These are phyloP conservation scores for Heterotilapia buettikoferi DNA, from an alignment of 2,113 vertebrate genomes.

Conservation along the genomic window DNA sequence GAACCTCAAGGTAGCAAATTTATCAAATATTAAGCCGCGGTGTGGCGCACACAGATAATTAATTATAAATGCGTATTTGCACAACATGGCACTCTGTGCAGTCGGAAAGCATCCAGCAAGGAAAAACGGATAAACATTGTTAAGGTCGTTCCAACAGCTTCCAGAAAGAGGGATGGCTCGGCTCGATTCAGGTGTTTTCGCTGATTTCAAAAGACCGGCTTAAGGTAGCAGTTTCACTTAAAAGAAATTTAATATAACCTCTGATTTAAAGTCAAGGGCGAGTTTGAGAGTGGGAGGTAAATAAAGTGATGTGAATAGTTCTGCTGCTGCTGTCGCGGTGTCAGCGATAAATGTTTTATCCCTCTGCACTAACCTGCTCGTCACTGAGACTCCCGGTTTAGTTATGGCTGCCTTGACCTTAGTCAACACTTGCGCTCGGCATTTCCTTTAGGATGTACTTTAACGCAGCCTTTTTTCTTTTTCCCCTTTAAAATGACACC, in stretches of 20 bases:
- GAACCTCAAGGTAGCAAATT: not conserved
- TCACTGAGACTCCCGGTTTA: not conserved
- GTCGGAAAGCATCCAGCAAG: not conserved
- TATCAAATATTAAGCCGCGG: slow-evolving; percentile 17
- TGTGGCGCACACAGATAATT: not conserved
- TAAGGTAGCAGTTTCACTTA: not conserved
- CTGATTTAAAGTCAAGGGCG: not conserved
- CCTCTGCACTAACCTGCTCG: not conserved
- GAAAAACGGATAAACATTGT: not conserved
- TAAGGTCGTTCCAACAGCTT: not conserved
- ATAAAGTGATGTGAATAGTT: not conserved
- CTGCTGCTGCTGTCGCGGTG: not conserved
- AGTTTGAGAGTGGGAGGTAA: not conserved
- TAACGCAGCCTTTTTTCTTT: not conserved
- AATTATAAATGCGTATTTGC: not conserved
- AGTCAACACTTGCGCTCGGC: not conserved
- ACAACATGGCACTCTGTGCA: not conserved
- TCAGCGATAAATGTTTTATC: not conserved
- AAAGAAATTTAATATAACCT: not conserved
- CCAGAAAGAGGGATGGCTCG: not conserved
- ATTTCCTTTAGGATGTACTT: not conserved
- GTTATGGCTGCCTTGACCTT: not conserved
- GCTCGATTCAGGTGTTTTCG: not conserved
- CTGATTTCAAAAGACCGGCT: not conserved
- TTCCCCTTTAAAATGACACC: slow-evolving; percentile 6